Conservation (phyloP, 2,113 vertebrate species). For the Scartelaos histophorus region DNA sequence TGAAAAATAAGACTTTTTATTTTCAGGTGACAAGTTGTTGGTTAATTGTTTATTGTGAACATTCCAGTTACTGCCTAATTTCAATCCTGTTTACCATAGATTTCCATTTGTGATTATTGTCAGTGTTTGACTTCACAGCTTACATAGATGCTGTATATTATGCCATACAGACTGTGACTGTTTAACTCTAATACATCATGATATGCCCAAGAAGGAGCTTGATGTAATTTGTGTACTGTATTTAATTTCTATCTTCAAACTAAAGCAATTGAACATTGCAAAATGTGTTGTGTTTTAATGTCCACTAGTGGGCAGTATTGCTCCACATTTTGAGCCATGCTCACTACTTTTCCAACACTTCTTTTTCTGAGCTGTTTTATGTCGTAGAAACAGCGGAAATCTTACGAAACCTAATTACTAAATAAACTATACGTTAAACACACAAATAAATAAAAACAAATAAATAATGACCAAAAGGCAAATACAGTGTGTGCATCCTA, state of each 20-base stretch:
- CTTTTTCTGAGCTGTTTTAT: neutral
- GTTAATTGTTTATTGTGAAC: conserved; percentile 30
- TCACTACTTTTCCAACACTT: neutral
- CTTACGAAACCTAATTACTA: neutral
- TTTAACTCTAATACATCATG: conserved; percentile 4
- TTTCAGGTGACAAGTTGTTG: neutral
- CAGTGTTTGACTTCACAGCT: conserved; percentile 30
- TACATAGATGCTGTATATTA: conserved; percentile 36
- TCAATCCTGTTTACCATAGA: conserved; percentile 18
- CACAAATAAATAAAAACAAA: neutral
- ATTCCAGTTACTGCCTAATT: conserved; percentile 18
- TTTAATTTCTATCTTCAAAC: conserved; percentile 50
- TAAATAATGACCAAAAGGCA: neutral
- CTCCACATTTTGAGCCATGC: conserved; percentile 3
- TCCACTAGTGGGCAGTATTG: conserved; percentile 63
- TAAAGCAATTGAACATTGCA: conserved; percentile 44
- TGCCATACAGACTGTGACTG: conserved; percentile 40
- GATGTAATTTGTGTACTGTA: conserved; percentile 19
- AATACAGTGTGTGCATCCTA: neutral
- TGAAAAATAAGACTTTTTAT: neutral
- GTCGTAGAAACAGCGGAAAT: neutral
- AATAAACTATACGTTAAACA: neutral
- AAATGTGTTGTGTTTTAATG: conserved; percentile 28
- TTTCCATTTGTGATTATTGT: conserved; percentile 1
- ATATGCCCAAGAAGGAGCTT: neutral